Percentiles rank a stretch among this genome's conserved stretches.
Conservation (phyloP, 1,140 invertebrate genomes). For the Euschistus heros region DNA sequence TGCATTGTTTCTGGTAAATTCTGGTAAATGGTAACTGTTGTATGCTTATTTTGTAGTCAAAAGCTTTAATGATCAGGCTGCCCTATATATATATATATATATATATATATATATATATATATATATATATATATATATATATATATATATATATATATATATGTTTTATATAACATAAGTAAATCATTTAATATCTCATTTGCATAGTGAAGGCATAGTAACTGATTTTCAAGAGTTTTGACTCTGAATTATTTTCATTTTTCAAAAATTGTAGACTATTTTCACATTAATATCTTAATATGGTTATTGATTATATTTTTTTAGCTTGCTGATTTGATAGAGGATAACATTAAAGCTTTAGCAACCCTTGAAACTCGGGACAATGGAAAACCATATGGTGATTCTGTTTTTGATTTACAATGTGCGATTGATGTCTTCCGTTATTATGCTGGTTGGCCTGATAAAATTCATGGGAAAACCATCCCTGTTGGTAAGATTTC, state of each 20-base stretch:
- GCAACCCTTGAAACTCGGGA: conserved; percentile 71
- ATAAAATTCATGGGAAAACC: conserved; percentile 82
- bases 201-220: no score
- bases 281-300: neutral
- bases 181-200: no score
- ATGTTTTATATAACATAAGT: no score
- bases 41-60: no score
- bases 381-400: conserved; percentile 73
- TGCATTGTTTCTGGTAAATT: no score
- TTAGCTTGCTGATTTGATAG: conserved; percentile 64
- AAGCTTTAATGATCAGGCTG: no score
- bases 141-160: no score
- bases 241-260: neutral
- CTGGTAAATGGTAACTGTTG: no score
- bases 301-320: neutral
- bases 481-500: conserved; percentile 62
- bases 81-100: no score
- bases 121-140: no score
- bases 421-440: conserved; percentile 53
- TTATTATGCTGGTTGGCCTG: conserved; percentile 84
- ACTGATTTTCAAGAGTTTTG: no score
- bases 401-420: conserved; percentile 57
- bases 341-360: conserved; percentile 56
- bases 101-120: no score
- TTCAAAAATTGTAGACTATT: neutral